Evolutionary conservation across 1,140 invertebrate species (phyloP).

Genomic region (Micrasema longulum): DNA sequence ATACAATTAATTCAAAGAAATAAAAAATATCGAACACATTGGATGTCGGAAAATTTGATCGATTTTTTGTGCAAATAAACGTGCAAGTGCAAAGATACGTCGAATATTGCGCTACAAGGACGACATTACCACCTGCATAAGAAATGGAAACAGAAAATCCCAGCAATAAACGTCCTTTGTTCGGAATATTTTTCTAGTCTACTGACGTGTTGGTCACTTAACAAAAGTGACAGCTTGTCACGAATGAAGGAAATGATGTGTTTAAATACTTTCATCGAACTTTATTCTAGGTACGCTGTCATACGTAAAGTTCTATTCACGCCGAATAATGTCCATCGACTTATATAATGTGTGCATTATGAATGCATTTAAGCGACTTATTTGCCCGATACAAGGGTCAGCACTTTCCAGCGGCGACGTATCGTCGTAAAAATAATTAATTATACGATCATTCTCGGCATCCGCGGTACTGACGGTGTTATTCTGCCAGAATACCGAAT

Average conservation of each 20-base stretch:
- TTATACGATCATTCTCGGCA: slow-evolving; percentile 27
- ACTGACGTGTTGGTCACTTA: slow-evolving; percentile 38
- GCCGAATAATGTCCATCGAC: slow-evolving; percentile 33
- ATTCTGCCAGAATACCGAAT: slow-evolving; percentile 42
- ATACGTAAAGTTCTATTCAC: slow-evolving; percentile 29
- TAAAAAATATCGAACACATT: background rate
- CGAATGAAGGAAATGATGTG: slow-evolving; percentile 39
- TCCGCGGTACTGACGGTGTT: slow-evolving; percentile 37
- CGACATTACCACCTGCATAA: slow-evolving; percentile 31
- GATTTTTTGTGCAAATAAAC: slow-evolving; percentile 21
- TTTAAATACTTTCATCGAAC: slow-evolving; percentile 45
- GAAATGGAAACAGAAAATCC: slow-evolving; percentile 25
- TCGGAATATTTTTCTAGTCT: slow-evolving; percentile 15
- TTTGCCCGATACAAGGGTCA: slow-evolving; percentile 45
- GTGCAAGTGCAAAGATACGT: slow-evolving; percentile 16
- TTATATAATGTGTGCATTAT: slow-evolving; percentile 47
- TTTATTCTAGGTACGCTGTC: slow-evolving; percentile 31
- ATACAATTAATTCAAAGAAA: slow-evolving; percentile 30
- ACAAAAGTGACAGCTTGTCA: slow-evolving; percentile 45
- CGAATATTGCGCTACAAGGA: slow-evolving; percentile 19
- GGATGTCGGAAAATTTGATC: slow-evolving; percentile 17
- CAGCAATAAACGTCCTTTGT: slow-evolving; percentile 36
- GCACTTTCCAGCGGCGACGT: slow-evolving; percentile 29
- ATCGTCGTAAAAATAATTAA: slow-evolving; percentile 33
- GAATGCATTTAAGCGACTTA: slow-evolving; percentile 40